Evolutionary conservation across 1,140 invertebrate species (phyloP).

Genomic region (Ylistrum balloti): DNA sequence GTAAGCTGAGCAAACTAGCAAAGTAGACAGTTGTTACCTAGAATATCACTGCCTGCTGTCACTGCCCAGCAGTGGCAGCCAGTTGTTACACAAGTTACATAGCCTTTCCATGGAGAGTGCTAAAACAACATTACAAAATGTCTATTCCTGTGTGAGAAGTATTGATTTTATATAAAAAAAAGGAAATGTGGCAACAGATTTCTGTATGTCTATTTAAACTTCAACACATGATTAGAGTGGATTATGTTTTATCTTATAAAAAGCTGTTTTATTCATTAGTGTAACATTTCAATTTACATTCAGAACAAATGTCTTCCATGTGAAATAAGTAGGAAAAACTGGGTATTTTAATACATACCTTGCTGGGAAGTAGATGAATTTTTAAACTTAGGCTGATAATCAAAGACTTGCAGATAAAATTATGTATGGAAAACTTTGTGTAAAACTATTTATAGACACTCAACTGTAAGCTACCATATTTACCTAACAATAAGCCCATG

Average conservation of each 20-base stretch:
- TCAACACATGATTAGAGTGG: not conserved
- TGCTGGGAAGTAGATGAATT: too few species aligned
- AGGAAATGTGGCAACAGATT: not conserved
- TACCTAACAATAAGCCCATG: too few species aligned
- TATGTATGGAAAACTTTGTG: too few species aligned
- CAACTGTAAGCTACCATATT: too few species aligned
- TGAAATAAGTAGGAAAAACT: too few species aligned
- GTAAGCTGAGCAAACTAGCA: not conserved
- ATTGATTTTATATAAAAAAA: constrained; percentile 17
- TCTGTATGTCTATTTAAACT: not conserved
- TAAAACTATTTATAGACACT: too few species aligned
- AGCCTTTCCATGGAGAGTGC: not conserved
- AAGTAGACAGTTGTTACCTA: not conserved
- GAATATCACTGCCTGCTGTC: not conserved
- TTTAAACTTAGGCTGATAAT: too few species aligned
- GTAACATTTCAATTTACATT: too few species aligned
- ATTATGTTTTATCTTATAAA: too few species aligned
- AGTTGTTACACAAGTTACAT: not conserved
- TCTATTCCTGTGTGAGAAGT: not conserved
- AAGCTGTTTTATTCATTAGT: not conserved
- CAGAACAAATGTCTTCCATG: too few species aligned
- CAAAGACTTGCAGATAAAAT: too few species aligned
- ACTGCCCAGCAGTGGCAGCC: not conserved
- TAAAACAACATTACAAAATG: not conserved
- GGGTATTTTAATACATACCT: too few species aligned